Evolutionary conservation across 2,888 invertebrate species (phyloP), one percentile per base, ranked within the genome.

Genomic region (Amphipyra berbera): DNA sequence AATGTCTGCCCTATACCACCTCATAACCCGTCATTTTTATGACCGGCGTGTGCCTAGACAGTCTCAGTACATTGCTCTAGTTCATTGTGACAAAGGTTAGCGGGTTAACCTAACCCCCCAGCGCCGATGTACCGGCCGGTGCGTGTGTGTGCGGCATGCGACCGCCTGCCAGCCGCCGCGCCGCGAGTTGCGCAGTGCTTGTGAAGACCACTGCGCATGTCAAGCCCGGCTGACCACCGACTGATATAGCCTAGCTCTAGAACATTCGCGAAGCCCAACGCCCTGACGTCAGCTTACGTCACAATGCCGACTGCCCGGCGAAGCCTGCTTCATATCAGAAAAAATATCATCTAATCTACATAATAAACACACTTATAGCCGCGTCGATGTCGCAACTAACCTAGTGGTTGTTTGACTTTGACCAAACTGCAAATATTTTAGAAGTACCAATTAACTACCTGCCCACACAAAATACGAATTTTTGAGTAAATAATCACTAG

Each of bases 241-340:
- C 78, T 80, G 85, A 83, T 84, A 82, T 77, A 75, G 79, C 62
- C 54, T 64, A 61, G 56, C 72, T 76, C 71, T 81, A 79, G 88
- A 89, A 90, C 77, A 83, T 88, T 90, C 88, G 86, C 45, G 82
- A 84, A 82, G 71, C 77, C 62, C 57, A 61, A 61, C 45, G 69
- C 60, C 56, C 69, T 85, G 86, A 88, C 88, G 87, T 88, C 85
- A 87, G 52, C 55, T 85, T 81, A 86, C 90, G 84, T 89, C 88
- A 88, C 70, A 47, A 72, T 57, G 60, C 61, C 76, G 67, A 61
- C 76, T 67, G 65, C 49, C 67, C 56, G 40, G 46, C 59, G 68
- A 77, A 79, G 73, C 76, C 78, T 68, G 33, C 63, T 61, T 48
- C 41, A 59, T 68, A 66, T 56, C 41, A 65, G 46, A 62, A 75